Conservation (phyloP, 1,140 invertebrate genomes). For the Drosophila tristis region DNA sequence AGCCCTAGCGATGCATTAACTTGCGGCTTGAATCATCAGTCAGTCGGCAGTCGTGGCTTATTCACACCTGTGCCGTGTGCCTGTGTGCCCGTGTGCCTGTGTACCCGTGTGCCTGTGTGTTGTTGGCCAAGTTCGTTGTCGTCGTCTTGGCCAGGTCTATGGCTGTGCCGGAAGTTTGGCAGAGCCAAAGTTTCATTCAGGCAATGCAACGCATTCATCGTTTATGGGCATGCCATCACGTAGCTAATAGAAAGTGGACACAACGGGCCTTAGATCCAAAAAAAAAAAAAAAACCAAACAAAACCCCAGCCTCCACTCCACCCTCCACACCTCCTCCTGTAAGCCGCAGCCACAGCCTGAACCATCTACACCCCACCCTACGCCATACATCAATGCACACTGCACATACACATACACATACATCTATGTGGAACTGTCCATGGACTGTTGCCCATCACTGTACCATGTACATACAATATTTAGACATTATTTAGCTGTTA, state of each 20-base stretch:
- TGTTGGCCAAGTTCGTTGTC: conserved; percentile 5
- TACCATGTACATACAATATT: not conserved
- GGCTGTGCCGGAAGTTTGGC: conserved; percentile 61
- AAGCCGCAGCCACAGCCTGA: too few relatives aligned
- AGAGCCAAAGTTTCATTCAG: conserved; percentile 34
- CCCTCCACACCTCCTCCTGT: too few relatives aligned
- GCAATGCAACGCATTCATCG: conserved; percentile 16
- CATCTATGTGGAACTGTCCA: not conserved
- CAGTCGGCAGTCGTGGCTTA: conserved; percentile 6
- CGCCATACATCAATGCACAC: too few relatives aligned
- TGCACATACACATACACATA: too few relatives aligned
- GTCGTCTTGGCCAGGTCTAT: not conserved
- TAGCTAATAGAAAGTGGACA: conserved; percentile 59
- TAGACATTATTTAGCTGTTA: conserved; percentile 5
- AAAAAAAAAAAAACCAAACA: not conserved
- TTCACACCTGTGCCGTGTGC: conserved; percentile 21
- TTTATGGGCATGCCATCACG: conserved; percentile 48
- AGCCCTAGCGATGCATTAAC: conserved; percentile 34
- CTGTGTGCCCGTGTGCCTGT: not conserved
- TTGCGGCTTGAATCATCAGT: conserved; percentile 62
- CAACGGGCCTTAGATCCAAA: conserved; percentile 15
- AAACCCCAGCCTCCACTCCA: not conserved
- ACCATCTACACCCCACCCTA: too few relatives aligned
- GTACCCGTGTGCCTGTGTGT: not conserved
- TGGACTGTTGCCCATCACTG: not conserved